Conservation (phyloP, 2,888 invertebrate genomes). For the Halocaridina rubra region DNA sequence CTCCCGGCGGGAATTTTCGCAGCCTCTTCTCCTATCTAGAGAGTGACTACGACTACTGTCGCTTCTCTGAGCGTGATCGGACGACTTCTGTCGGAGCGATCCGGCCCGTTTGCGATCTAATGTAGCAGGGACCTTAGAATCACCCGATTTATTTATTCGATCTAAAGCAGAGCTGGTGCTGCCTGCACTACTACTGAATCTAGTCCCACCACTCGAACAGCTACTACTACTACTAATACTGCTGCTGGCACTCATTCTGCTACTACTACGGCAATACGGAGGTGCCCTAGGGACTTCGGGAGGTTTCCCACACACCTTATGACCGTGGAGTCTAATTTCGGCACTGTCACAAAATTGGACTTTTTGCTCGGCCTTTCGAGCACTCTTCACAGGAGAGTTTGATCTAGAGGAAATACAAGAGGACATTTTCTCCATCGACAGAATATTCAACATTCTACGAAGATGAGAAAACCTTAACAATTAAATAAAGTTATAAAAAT, state of each 20-base stretch:
- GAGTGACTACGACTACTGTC: conserved; percentile 57
- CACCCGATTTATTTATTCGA: background rate
- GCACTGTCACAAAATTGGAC: conserved; percentile 58
- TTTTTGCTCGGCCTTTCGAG: conserved; percentile 56
- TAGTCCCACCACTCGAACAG: conserved; percentile 18
- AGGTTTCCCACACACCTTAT: conserved; percentile 54
- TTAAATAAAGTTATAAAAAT: conserved; percentile 53
- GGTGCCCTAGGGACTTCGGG: conserved; percentile 56
- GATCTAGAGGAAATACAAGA: conserved; percentile 38
- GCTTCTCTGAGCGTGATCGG: conserved; percentile 30
- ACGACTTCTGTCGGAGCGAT: conserved; percentile 44
- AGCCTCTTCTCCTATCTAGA: conserved; percentile 53
- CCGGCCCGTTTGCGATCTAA: conserved; percentile 55
- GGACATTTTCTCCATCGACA: conserved; percentile 48
- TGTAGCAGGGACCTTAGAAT: conserved; percentile 46
- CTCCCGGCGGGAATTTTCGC: conserved; percentile 17
- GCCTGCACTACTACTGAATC: conserved; percentile 31
- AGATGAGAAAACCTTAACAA: conserved; percentile 32
- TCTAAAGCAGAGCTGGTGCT: conserved; percentile 29
- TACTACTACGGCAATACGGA: conserved; percentile 51
- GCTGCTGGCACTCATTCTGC: conserved; percentile 49
- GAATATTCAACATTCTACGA: conserved; percentile 26
- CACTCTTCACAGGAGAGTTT: conserved; percentile 50
- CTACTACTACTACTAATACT: conserved; percentile 52
- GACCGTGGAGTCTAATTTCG: conserved; percentile 31